Percentiles rank a stretch among this genome's conserved stretches.
These are phyloP conservation scores for Ceyx margarethae DNA, from an alignment of 2,113 vertebrate genomes.

Conservation along the genomic window DNA sequence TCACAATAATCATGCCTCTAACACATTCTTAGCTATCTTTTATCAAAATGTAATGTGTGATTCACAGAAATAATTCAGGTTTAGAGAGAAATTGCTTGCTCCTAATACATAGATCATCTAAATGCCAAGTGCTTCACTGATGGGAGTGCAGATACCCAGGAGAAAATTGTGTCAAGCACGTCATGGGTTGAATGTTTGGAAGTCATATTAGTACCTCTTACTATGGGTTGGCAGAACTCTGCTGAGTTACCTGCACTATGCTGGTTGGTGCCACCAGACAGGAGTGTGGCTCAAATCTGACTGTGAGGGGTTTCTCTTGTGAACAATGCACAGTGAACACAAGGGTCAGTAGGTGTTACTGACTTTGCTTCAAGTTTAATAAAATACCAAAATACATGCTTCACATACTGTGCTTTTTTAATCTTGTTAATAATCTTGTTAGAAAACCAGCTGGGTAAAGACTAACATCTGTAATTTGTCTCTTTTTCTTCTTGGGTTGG, in stretches of 20 bases:
- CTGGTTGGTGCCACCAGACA: not conserved
- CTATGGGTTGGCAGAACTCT: not conserved
- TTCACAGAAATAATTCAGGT: not conserved
- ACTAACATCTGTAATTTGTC: not conserved
- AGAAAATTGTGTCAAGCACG: not conserved
- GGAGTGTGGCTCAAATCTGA: not conserved
- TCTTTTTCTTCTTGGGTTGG: not conserved
- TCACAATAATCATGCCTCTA: not conserved
- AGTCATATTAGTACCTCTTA: not conserved
- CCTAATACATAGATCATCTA: not conserved
- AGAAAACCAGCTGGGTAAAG: not conserved
- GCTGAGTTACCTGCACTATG: not conserved
- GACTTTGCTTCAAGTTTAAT: not conserved
- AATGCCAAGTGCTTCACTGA: not conserved
- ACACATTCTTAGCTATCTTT: not conserved
- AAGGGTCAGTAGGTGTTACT: not conserved
- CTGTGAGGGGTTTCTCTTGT: not conserved
- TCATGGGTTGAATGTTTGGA: not conserved
- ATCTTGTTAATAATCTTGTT: not conserved
- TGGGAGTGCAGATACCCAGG: not conserved
- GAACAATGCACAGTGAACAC: not conserved
- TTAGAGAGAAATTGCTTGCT: not conserved
- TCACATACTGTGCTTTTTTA: not conserved
- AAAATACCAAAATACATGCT: not conserved
- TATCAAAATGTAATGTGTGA: not conserved